Evolutionary conservation across 2,888 invertebrate genomes (phyloP).

Genomic region (Bhutanitis thaidina): DNA sequence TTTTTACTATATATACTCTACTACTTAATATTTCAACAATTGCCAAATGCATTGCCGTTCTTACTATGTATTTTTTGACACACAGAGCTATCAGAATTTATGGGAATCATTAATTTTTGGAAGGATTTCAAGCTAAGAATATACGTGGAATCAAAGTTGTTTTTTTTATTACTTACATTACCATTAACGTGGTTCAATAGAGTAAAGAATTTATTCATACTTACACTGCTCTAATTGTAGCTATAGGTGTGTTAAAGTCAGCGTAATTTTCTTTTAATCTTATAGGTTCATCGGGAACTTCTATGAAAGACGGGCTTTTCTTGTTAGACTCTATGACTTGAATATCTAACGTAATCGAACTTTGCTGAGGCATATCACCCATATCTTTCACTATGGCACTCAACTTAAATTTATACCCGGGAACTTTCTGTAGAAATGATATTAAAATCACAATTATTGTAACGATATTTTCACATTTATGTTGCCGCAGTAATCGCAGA

Average conservation of each 20-base stretch:
- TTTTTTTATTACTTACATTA: too few relatives aligned
- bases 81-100: too few relatives aligned
- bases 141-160: too few relatives aligned
- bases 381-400: constrained; percentile 89
- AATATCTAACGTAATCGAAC: constrained; percentile 89
- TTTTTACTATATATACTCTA: too few relatives aligned
- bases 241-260: constrained; percentile 85
- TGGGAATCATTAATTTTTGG: too few relatives aligned
- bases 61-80: too few relatives aligned
- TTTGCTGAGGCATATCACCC: constrained; percentile 82
- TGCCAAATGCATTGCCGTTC: too few relatives aligned
- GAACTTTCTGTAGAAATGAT: constrained; percentile 71
- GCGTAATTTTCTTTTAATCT: constrained; percentile 86
- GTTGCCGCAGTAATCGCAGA: constrained; percentile 18
- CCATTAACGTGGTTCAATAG: too few relatives aligned
- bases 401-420: constrained; percentile 84
- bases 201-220: constrained; percentile 44
- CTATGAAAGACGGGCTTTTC: constrained; percentile 88
- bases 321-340: constrained; percentile 92
- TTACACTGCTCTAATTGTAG: constrained; percentile 85
- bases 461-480: constrained; percentile 18
- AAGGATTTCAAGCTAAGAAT: too few relatives aligned
- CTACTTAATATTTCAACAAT: too few relatives aligned
- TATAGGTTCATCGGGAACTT: constrained; percentile 80
- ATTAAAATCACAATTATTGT: constrained; percentile 20